Evolutionary conservation across 2,888 invertebrate species (phyloP).

Genomic region (Zhengitettix transpicula): DNA sequence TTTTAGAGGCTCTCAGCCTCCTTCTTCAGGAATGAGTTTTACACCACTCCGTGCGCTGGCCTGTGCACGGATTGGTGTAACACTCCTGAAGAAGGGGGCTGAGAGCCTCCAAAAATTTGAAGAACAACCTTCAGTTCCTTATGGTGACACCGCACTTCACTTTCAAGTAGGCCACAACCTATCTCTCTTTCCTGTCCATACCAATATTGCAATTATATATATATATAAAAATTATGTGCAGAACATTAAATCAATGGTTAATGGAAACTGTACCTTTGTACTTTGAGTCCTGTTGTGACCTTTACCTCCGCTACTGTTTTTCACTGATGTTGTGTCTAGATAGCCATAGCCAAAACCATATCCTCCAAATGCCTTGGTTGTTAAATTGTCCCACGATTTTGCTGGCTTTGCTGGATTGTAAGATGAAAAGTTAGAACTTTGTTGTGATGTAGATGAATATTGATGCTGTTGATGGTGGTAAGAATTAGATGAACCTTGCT

Average conservation of each 20-base stretch:
- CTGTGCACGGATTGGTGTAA: too few species aligned
- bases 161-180: too few species aligned
- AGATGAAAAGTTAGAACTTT: conserved; percentile 5
- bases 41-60: too few species aligned
- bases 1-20: too few species aligned
- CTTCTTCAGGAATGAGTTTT: too few species aligned
- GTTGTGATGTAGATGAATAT: conserved; percentile 19
- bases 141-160: too few species aligned
- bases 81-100: too few species aligned
- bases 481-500: conserved; percentile 3
- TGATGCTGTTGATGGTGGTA: conserved; percentile 20
- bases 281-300: conserved; percentile 23
- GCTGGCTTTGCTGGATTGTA: conserved; percentile 44
- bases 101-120: too few species aligned
- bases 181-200: too few species aligned
- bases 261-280: conserved; percentile 14
- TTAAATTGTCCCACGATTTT: conserved; percentile 80
- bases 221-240: not conserved
- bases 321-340: conserved; percentile 41
- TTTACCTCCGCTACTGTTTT: conserved; percentile 14
- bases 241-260: not conserved
- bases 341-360: conserved; percentile 80
- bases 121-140: too few species aligned
- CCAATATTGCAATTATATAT: too few species aligned
- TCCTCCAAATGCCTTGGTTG: conserved; percentile 70